Percentiles rank a stretch among this genome's conserved stretches.
These are phyloP conservation scores for Phocides pigmalion DNA, from an alignment of 1,140 invertebrate genomes.

Conservation along the genomic window DNA sequence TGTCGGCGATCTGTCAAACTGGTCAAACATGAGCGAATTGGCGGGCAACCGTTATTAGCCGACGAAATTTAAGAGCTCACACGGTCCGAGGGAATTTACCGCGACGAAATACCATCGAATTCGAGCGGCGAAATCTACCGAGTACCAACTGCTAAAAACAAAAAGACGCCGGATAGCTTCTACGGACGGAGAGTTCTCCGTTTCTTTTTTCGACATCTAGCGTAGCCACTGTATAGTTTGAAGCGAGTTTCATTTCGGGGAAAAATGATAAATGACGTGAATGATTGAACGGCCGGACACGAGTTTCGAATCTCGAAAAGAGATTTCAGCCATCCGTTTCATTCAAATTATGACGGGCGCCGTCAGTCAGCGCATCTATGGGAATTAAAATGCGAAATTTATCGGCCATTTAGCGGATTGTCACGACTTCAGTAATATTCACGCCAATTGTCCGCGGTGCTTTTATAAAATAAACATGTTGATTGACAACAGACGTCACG, in stretches of 20 bases:
- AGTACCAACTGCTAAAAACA: conserved; percentile 68
- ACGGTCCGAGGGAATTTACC: conserved; percentile 33
- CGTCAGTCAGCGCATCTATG: conserved; percentile 57
- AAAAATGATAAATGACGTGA: conserved; percentile 81
- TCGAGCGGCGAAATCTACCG: conserved; percentile 51
- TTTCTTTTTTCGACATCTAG: conserved; percentile 76
- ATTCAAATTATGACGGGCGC: conserved; percentile 55
- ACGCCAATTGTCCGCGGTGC: conserved; percentile 62
- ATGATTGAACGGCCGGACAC: conserved; percentile 75
- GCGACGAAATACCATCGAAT: conserved; percentile 46
- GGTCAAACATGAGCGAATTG: conserved; percentile 76
- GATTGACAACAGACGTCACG: conserved; percentile 71
- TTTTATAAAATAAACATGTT: conserved; percentile 64
- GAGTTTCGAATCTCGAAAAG: conserved; percentile 63
- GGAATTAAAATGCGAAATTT: conserved; percentile 68
- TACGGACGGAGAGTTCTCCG: conserved; percentile 56
- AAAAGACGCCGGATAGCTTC: conserved; percentile 76
- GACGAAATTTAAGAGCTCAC: conserved; percentile 54
- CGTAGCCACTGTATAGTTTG: conserved; percentile 66
- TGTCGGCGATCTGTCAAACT: conserved; percentile 80
- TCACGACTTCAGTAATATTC: conserved; percentile 72
- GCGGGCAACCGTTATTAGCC: conserved; percentile 73
- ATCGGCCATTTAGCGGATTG: conserved; percentile 68
- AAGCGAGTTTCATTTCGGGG: conserved; percentile 72
- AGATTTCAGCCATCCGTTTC: conserved; percentile 64